These are phyloP conservation scores for Coelopa frigida DNA, from an alignment of 1,140 invertebrate genomes.

Conservation along the genomic window DNA sequence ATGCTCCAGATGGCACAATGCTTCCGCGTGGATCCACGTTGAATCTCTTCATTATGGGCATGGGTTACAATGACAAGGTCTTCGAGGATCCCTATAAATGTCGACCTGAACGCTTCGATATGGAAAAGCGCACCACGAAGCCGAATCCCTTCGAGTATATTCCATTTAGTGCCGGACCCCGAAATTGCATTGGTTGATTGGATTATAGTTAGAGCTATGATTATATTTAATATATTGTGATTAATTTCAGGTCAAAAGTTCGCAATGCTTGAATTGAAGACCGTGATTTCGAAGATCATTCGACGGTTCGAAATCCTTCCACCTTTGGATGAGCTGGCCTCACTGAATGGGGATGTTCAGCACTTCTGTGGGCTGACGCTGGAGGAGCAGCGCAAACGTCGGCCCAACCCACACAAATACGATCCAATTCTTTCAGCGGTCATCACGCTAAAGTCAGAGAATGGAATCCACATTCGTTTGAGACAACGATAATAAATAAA, in stretches of 20 bases:
- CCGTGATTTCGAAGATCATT: slow-evolving; percentile 44
- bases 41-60: slow-evolving; percentile 19
- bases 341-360: slow-evolving; percentile 24
- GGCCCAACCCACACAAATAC: slow-evolving; percentile 26
- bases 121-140: slow-evolving; percentile 24
- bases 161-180: slow-evolving; percentile 50
- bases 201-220: too few relatives aligned
- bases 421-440: slow-evolving; percentile 31
- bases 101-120: slow-evolving; percentile 66
- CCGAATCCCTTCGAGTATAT: slow-evolving; percentile 51
- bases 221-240: too few relatives aligned
- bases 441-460: slow-evolving; percentile 33
- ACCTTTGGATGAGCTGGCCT: slow-evolving; percentile 28
- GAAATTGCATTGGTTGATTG: slow-evolving; percentile 41
- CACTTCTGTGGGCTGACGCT: slow-evolving; percentile 21
- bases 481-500: slow-evolving; percentile 16
- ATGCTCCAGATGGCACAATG: slow-evolving; percentile 22
- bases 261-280: slow-evolving; percentile 47
- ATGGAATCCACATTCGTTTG: slow-evolving; percentile 30
- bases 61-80: slow-evolving; percentile 36
- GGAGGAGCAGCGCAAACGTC: slow-evolving; percentile 15
- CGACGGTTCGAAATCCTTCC: slow-evolving; percentile 37
- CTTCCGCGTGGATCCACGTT: slow-evolving; percentile 27
- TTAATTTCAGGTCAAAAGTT: slow-evolving; percentile 45
- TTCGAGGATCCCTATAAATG: slow-evolving; percentile 69